Percentiles rank a stretch among this genome's conserved stretches.
These are phyloP conservation scores for Pristiophorus japonicus DNA, from an alignment of 2,113 vertebrate species.

Conservation along the genomic window DNA sequence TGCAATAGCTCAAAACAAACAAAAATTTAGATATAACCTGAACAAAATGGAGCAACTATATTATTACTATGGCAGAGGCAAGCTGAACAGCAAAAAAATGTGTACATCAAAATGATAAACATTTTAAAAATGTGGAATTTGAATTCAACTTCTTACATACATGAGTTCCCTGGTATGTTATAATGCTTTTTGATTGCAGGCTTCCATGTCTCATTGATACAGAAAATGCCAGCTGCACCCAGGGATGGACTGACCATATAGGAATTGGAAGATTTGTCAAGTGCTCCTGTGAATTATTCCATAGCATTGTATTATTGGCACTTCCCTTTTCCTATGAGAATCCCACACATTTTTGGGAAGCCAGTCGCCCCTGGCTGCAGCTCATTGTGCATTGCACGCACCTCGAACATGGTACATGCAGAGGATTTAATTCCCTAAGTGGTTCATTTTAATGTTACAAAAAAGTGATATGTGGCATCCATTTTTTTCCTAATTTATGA, in stretches of 20 bases:
- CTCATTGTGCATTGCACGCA: background rate
- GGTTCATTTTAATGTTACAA: background rate
- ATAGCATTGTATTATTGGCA: background rate
- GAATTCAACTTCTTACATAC: background rate
- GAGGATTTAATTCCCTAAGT: background rate
- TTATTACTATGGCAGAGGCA: background rate
- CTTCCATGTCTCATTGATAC: background rate
- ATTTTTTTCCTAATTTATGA: too few species aligned
- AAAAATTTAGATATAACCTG: background rate
- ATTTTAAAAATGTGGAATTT: background rate
- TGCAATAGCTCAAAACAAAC: background rate
- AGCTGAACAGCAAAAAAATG: background rate
- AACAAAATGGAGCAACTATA: background rate
- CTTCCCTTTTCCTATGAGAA: background rate
- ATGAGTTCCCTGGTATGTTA: background rate
- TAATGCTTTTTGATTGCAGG: background rate
- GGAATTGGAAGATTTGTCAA: background rate
- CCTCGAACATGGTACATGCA: background rate
- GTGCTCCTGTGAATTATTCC: background rate
- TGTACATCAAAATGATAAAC: background rate
- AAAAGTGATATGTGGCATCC: background rate
- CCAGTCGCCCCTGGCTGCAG: background rate
- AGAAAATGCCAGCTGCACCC: background rate
- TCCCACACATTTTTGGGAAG: background rate
- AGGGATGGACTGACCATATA: background rate